Percentiles rank a stretch among this genome's conserved stretches.
Evolutionary conservation across 2,113 vertebrate species (phyloP).

Genomic region (Trematomus loennbergii): DNA sequence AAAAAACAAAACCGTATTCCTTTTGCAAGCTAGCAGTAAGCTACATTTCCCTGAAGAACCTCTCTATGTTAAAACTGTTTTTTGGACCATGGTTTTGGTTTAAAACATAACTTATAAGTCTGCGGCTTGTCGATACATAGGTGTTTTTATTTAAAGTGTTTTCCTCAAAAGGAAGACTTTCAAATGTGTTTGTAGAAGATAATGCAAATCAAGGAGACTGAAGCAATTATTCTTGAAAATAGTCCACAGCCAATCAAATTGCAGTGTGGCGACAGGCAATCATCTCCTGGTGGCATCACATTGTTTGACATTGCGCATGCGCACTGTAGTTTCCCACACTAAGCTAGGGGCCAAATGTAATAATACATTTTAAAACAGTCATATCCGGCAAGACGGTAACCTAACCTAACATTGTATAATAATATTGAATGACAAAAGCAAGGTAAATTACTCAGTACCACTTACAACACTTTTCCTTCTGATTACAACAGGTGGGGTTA

Average conservation of each 20-base stretch:
- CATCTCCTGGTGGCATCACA: not conserved
- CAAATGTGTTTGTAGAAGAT: not conserved
- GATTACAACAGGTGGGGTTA: not conserved
- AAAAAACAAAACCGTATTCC: not conserved
- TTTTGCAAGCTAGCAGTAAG: not conserved
- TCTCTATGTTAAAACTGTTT: not conserved
- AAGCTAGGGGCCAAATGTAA: too few species aligned
- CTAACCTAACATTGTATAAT: not conserved
- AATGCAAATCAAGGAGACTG: too few species aligned
- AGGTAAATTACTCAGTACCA: not conserved
- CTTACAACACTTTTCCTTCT: not conserved
- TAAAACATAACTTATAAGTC: not conserved
- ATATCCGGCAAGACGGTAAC: not conserved
- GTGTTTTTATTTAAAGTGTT: not conserved
- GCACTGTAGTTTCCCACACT: not conserved
- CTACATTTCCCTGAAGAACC: not conserved
- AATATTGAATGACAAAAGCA: not conserved
- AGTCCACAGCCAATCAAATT: not conserved
- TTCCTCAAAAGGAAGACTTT: not conserved
- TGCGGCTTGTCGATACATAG: too few species aligned
- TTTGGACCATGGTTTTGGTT: not conserved
- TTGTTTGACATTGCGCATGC: not conserved
- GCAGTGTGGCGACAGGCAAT: too few species aligned
- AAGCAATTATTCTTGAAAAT: not conserved
- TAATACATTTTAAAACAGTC: not conserved